Evolutionary conservation across 37 sponge, comb jelly and placozoan species (phyloP).

Genomic region (Aphrocallistes beatrix): DNA sequence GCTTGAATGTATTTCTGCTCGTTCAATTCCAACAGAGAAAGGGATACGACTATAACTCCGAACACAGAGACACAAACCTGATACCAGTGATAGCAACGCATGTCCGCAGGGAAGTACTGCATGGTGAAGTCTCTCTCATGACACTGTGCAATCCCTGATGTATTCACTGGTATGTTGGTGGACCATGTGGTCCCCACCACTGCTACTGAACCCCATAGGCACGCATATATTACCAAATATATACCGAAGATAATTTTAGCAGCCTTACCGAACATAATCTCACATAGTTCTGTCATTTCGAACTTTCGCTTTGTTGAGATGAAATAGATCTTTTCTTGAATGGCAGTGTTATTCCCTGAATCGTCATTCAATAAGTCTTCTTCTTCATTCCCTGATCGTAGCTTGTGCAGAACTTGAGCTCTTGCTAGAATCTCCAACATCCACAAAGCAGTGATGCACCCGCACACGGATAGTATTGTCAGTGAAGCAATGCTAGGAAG

Average conservation of each 20-base stretch:
- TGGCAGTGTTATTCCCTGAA: background rate
- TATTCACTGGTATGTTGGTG: constrained; percentile 60
- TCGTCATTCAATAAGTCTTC: background rate
- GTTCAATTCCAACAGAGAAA: constrained; percentile 58
- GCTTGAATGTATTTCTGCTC: constrained; percentile 77
- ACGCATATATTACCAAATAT: constrained; percentile 43
- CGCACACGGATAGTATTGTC: background rate
- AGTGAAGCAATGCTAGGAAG: background rate
- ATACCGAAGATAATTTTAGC: constrained; percentile 43
- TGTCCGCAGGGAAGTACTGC: constrained; percentile 25
- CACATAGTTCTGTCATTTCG: constrained; percentile 58
- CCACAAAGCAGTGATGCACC: constrained; percentile 3
- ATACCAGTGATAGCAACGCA: constrained; percentile 41
- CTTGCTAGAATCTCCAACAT: background rate
- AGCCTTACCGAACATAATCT: constrained; percentile 40
- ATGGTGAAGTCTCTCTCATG: constrained; percentile 36
- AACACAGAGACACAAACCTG: constrained; percentile 56
- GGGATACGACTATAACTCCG: constrained; percentile 42
- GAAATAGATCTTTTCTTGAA: background rate
- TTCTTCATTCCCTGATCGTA: background rate
- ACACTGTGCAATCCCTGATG: constrained; percentile 30
- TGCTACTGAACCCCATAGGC: constrained; percentile 52
- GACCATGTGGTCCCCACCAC: constrained; percentile 82
- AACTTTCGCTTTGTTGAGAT: constrained; percentile 42
- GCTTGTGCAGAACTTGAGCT: background rate